A percentile compares a stretch with the other conserved stretches of the same genome.
These are phyloP conservation scores for Calonectris borealis DNA, from an alignment of 2,113 vertebrate species.

Conservation along the genomic window DNA sequence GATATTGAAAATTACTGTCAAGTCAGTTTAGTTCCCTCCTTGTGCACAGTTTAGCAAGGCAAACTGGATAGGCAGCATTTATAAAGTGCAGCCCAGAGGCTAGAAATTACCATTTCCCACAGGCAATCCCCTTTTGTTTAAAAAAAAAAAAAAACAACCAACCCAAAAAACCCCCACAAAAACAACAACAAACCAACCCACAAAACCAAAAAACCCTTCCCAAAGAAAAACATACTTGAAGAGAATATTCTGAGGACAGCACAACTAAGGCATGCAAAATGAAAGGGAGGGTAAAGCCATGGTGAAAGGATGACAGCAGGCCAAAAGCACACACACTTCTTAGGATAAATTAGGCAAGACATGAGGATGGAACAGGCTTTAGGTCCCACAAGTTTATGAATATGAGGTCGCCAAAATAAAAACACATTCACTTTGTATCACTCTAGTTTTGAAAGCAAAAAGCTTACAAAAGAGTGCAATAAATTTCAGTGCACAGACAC, in stretches of 20 bases:
- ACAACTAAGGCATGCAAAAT: background rate
- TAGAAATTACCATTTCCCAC: background rate
- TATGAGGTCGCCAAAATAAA: background rate
- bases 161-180: background rate
- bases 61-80: background rate
- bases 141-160: background rate
- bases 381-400: background rate
- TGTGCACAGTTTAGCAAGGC: background rate
- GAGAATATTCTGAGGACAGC: background rate
- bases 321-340: background rate
- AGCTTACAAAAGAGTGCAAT: background rate
- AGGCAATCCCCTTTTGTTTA: background rate
- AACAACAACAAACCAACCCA: background rate
- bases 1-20: background rate
- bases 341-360: background rate
- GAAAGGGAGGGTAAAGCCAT: background rate
- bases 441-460: background rate
- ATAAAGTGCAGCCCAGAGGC: background rate
- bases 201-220: too few relatives aligned
- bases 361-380: background rate
- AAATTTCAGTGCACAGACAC: background rate
- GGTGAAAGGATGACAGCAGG: background rate
- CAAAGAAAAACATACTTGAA: background rate
- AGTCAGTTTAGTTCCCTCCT: background rate
- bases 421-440: background rate